Evolutionary conservation across 1,140 invertebrate genomes (phyloP).

Genomic region (Drosophila equinoxialis): DNA sequence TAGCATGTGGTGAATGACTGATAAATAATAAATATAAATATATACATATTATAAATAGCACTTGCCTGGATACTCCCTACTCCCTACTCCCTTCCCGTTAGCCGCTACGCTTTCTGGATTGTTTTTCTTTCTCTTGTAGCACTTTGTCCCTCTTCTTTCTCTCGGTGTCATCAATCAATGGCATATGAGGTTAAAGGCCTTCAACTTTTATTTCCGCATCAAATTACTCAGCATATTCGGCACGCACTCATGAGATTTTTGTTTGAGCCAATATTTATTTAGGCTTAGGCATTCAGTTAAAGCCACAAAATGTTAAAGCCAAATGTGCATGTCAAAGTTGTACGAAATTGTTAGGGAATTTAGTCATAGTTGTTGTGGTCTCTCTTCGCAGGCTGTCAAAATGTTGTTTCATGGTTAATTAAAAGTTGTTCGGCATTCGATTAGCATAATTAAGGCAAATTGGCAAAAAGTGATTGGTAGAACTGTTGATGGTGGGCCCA

Average conservation of each 20-base stretch:
- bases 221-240: conserved; percentile 61
- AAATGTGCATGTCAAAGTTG: conserved; percentile 3
- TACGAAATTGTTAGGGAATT: background rate
- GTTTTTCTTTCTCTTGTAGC: conserved; percentile 13
- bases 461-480: background rate
- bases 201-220: conserved; percentile 35
- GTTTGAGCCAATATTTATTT: conserved; percentile 19
- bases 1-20: conserved; percentile 41
- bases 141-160: conserved; percentile 58
- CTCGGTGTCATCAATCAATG: conserved; percentile 41
- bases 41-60: conserved; percentile 74
- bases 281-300: conserved; percentile 22
- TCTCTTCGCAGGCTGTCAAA: conserved; percentile 38
- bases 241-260: conserved; percentile 44
- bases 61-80: conserved; percentile 22
- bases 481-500: background rate
- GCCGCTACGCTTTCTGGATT: background rate
- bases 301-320: conserved; percentile 5
- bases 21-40: conserved; percentile 72
- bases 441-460: conserved; percentile 47
- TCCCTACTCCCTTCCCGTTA: background rate
- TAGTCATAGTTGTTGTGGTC: background rate
- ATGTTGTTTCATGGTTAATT: conserved; percentile 62
- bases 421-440: conserved; percentile 52
- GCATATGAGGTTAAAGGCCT: conserved; percentile 20